These are phyloP conservation scores for Pteria penguin DNA, from an alignment of 2,888 invertebrate genomes.

Conservation along the genomic window DNA sequence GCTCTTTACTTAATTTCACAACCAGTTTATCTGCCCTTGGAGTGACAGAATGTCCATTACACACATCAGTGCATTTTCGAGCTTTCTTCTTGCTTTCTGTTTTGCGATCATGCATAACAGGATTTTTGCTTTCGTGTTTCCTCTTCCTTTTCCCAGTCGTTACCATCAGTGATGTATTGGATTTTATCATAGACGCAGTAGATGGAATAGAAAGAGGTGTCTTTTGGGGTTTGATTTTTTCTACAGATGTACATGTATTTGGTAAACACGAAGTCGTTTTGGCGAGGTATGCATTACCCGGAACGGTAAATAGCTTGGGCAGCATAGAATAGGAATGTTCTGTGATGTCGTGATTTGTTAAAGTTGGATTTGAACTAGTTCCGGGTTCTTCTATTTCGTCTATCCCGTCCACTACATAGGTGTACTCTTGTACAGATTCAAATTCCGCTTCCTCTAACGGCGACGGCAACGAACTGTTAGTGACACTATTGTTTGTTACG, in stretches of 20 bases:
- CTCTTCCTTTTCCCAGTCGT: background rate
- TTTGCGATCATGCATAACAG: background rate
- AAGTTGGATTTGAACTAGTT: background rate
- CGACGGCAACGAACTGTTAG: no score
- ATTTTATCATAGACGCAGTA: background rate
- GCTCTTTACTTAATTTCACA: conserved; percentile 35
- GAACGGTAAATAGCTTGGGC: background rate
- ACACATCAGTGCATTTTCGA: conserved; percentile 31
- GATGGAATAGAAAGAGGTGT: background rate
- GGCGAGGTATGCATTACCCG: no score
- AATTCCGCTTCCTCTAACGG: background rate
- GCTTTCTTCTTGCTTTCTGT: background rate
- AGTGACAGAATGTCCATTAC: conserved; percentile 41
- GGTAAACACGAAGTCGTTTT: no score
- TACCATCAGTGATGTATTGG: background rate
- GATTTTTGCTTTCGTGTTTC: background rate
- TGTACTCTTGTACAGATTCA: background rate
- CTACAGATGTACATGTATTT: background rate
- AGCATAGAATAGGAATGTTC: background rate
- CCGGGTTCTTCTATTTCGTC: background rate
- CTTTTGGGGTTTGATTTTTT: background rate
- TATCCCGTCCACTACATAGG: background rate
- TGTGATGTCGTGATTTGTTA: background rate
- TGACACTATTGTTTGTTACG: no score
- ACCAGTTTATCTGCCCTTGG: conserved; percentile 40